These are phyloP conservation scores for Scotopteryx bipunctaria DNA, from an alignment of 2,888 invertebrate genomes.

Conservation along the genomic window DNA sequence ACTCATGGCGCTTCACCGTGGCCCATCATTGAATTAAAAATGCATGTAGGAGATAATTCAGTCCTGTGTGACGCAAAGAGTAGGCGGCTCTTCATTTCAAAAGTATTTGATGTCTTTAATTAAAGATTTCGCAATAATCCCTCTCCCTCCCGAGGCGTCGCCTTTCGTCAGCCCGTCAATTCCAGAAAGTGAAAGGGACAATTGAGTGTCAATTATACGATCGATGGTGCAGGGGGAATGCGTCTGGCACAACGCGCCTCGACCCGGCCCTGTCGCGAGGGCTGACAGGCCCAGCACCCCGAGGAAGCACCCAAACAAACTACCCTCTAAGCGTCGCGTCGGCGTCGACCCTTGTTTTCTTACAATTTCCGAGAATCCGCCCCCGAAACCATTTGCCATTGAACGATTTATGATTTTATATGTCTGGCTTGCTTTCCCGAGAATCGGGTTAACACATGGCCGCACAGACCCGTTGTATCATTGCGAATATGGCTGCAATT, in stretches of 20 bases:
- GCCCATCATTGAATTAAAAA: no score
- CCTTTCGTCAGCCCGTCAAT: conserved; percentile 33
- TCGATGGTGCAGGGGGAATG: conserved; percentile 60
- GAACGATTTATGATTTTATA: conserved; percentile 30
- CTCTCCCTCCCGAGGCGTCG: background rate
- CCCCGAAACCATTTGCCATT: conserved; percentile 20
- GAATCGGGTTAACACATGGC: conserved; percentile 36
- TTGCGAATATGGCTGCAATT: conserved; percentile 23
- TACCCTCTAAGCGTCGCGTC: conserved; percentile 34
- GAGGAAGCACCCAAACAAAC: conserved; percentile 54
- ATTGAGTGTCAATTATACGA: conserved; percentile 64
- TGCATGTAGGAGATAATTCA: no score
- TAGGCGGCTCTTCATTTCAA: no score
- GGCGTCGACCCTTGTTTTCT: conserved; percentile 34
- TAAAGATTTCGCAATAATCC: conserved; percentile 5
- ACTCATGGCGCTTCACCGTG: no score
- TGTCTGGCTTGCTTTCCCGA: conserved; percentile 31
- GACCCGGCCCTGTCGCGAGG: conserved; percentile 34
- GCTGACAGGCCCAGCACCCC: conserved; percentile 39
- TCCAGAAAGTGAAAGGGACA: conserved; percentile 55
- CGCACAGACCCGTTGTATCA: conserved; percentile 20
- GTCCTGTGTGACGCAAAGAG: no score
- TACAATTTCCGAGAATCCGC: conserved; percentile 41
- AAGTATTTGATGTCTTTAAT: background rate
- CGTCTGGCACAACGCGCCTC: conserved; percentile 55